Evolutionary conservation across 2,888 invertebrate species (phyloP).

Genomic region (Globia sparganii): DNA sequence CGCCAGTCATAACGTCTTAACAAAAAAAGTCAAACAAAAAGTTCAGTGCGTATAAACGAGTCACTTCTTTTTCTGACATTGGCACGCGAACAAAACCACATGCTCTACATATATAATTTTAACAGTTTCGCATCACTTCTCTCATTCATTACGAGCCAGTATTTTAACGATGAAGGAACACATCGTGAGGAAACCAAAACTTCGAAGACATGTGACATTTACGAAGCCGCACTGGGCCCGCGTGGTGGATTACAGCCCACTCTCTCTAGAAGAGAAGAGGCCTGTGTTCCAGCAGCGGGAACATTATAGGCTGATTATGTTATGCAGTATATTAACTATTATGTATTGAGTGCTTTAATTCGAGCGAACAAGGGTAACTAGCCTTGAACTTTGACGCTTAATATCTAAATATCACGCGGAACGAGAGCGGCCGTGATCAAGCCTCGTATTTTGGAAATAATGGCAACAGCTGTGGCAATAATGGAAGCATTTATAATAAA

Average conservation of each 20-base stretch:
- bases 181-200: neutral
- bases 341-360: constrained; percentile 57
- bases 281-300: no score
- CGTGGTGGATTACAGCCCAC: neutral
- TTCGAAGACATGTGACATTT: neutral
- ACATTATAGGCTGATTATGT: neutral
- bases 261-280: no score
- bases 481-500: constrained; percentile 59
- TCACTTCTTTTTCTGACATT: constrained; percentile 75
- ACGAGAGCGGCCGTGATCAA: constrained; percentile 66
- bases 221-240: neutral
- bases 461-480: constrained; percentile 55
- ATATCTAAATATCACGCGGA: constrained; percentile 74
- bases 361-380: constrained; percentile 55
- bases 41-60: constrained; percentile 69
- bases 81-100: constrained; percentile 73
- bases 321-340: constrained; percentile 44
- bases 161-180: constrained; percentile 30
- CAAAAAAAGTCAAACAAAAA: constrained; percentile 67
- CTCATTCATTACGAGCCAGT: constrained; percentile 50
- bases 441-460: constrained; percentile 51
- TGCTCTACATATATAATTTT: constrained; percentile 64
- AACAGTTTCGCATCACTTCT: constrained; percentile 62
- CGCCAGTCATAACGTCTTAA: constrained; percentile 63
- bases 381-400: constrained; percentile 69